Evolutionary conservation across 2,888 invertebrate genomes (phyloP), one percentile per base, ranked within the genome.

Genomic region (Cantharis rufa): DNA sequence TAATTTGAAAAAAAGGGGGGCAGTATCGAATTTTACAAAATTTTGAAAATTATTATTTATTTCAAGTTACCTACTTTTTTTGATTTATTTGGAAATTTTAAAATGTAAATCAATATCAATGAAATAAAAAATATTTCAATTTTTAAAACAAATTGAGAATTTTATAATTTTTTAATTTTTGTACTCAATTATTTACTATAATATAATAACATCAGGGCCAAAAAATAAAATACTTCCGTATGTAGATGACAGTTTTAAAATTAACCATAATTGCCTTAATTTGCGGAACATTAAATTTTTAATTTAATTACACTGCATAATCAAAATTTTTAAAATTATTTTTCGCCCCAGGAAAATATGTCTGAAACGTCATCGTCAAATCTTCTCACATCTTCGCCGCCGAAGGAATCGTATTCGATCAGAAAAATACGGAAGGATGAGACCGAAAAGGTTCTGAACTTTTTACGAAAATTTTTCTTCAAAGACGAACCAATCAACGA

Each of bases 401-500:
- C 83, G 76, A 87, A 88, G 73, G 86, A 88, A 74, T 86, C 88
- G 71, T 90, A 89, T 85, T 87, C 88, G 62, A 88, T 91, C 71
- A 85, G 88, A 68, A 82, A 86, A 10, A 87, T 91, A 32, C 87
- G 86, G n/a, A 87, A 89, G n/a, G 86, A 88, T 10, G 90, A 91
- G 82, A 85, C 86, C 72, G 88, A 89, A n/a, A 85, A 85, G 70
- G 90, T 92, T 84, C 88, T 92, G n/a, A 86, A 88, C 32, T 91
- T 91, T 82, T 84, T 91, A 7, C 85, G 88, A 80, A 90, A 90
- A 76, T 93, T 92, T 85, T 94, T 94, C 90, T 94, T 93, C 89
- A 90, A 90, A 32, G 94, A 94, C 82, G 94, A 94, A 83, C 94
- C 94, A 0, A 89, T 94, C 81, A 94, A 94, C 87, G 87, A 90